These are phyloP conservation scores for Plestiodon gilberti DNA, from an alignment of 2,113 vertebrate species.

Conservation along the genomic window DNA sequence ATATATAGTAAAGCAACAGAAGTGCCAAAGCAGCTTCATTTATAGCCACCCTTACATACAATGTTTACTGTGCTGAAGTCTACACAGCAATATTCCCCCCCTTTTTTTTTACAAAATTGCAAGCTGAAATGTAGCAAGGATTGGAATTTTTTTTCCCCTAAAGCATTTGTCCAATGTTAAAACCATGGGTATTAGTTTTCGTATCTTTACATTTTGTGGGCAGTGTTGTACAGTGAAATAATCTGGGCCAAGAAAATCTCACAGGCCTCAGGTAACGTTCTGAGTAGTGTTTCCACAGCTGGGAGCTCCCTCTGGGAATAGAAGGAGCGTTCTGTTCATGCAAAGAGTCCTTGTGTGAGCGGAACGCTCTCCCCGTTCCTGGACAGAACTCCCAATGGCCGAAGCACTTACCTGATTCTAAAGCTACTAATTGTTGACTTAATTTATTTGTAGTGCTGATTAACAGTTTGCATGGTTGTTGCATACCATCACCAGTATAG, in stretches of 20 bases:
- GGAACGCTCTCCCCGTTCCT: too few species aligned
- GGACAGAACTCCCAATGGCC: too few species aligned
- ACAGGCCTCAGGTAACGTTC: not conserved
- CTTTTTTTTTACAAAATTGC: not conserved
- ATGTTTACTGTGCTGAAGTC: not conserved
- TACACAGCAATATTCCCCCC: not conserved
- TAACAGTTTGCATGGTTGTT: slow-evolving; percentile 48
- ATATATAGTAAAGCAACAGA: not conserved
- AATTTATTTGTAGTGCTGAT: not conserved
- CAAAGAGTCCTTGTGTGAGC: too few species aligned
- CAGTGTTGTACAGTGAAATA: not conserved
- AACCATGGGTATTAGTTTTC: not conserved
- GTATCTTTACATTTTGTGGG: not conserved
- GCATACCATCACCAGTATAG: slow-evolving; percentile 49
- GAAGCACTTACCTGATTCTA: not conserved
- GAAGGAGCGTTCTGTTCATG: too few species aligned
- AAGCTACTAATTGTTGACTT: not conserved
- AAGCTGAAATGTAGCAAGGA: not conserved
- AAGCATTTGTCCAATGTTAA: not conserved
- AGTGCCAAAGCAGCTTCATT: not conserved
- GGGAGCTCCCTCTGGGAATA: too few species aligned
- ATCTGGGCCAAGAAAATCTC: not conserved
- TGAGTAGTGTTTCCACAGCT: too few species aligned
- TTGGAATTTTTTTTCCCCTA: not conserved
- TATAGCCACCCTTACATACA: not conserved